Evolutionary conservation across 2,888 invertebrate genomes (phyloP).

Genomic region (Stegophylla sp.): DNA sequence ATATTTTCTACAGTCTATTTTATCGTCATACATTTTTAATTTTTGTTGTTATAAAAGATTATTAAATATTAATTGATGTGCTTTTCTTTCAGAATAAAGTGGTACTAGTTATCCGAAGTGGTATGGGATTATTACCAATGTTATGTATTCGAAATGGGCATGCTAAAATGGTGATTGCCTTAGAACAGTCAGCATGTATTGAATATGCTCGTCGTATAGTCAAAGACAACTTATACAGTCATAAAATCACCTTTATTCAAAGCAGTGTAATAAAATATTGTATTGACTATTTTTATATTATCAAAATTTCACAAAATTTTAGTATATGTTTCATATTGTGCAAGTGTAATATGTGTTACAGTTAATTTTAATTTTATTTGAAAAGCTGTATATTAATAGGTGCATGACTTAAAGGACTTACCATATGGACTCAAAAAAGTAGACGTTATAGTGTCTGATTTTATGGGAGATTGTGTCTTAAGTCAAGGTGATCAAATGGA

Average conservation of each 20-base stretch:
- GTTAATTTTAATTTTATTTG: neutral
- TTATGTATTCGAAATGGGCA: constrained; percentile 24
- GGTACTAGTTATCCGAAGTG: constrained; percentile 35
- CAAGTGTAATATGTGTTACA: neutral
- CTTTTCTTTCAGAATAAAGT: constrained; percentile 39
- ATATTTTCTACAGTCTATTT: too few species aligned
- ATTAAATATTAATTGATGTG: neutral
- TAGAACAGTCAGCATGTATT: constrained; percentile 39
- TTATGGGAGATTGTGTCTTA: constrained; percentile 37
- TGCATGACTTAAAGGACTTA: constrained; percentile 26
- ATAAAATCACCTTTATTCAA: constrained; percentile 39
- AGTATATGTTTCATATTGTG: neutral
- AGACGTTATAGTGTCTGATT: constrained; percentile 46
- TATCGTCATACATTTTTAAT: too few species aligned
- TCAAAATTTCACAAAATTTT: neutral
- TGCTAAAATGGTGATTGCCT: constrained; percentile 40
- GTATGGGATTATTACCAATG: constrained; percentile 48
- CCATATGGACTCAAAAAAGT: constrained; percentile 18
- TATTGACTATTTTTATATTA: neutral
- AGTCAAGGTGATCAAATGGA: constrained; percentile 42
- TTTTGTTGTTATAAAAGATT: too few species aligned
- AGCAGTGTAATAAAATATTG: constrained; percentile 15
- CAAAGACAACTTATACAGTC: constrained; percentile 6
- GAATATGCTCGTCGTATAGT: constrained; percentile 42
- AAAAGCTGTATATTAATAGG: constrained; percentile 17